These are phyloP conservation scores for human (Homo sapiens) DNA, from an alignment of 2,113 vertebrate genomes.

Conservation along the genomic window DNA sequence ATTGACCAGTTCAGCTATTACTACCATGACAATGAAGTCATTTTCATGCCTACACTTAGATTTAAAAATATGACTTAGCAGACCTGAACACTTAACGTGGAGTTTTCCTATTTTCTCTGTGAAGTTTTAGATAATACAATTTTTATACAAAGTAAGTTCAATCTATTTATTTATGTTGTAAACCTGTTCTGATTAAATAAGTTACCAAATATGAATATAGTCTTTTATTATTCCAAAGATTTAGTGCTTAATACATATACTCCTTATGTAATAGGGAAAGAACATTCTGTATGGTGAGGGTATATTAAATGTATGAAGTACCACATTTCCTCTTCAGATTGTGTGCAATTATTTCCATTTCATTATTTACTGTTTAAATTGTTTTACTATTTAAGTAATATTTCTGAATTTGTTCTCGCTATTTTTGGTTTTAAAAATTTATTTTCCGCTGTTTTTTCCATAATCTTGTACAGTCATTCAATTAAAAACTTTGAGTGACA, in stretches of 20 bases:
- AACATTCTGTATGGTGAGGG: background rate
- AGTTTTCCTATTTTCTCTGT: background rate
- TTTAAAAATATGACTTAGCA: background rate
- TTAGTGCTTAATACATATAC: background rate
- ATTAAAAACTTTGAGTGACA: background rate
- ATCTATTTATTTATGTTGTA: background rate
- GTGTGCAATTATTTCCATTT: background rate
- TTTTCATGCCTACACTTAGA: background rate
- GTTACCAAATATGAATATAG: background rate
- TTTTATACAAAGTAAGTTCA: background rate
- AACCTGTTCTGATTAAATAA: background rate
- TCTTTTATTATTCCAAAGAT: background rate
- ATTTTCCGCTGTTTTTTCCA: background rate
- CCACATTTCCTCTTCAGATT: background rate
- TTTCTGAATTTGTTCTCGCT: background rate
- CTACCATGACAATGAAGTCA: background rate
- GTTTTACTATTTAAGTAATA: conserved; percentile 14
- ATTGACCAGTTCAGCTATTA: background rate
- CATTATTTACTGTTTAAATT: background rate
- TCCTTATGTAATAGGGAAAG: background rate
- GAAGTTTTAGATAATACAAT: background rate
- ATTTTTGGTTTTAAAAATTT: background rate
- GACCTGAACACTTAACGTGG: background rate
- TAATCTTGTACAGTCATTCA: background rate
- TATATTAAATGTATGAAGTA: background rate